Conservation (phyloP, 1,140 invertebrate species). For the Diploscapter pachys region DNA sequence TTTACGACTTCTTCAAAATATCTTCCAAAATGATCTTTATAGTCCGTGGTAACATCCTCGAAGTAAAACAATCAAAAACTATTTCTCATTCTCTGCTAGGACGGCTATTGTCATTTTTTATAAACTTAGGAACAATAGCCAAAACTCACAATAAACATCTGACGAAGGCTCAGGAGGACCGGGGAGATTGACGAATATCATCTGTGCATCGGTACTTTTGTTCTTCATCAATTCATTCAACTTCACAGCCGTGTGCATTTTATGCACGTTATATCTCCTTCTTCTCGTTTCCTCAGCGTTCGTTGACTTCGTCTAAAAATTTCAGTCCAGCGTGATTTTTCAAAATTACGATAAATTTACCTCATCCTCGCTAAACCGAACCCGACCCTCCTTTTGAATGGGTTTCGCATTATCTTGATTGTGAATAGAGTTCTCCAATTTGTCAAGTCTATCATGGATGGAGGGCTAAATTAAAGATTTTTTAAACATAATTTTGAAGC, state of each 20-base stretch:
- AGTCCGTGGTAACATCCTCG: too few species aligned
- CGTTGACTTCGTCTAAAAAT: conserved; percentile 12
- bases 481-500: too few species aligned
- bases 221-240: conserved; percentile 95
- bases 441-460: too few species aligned
- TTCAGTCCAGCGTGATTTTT: background rate
- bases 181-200: conserved; percentile 95
- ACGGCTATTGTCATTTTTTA: conserved; percentile 9
- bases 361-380: conserved; percentile 43
- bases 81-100: too few species aligned
- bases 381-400: conserved; percentile 20
- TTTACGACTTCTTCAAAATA: too few species aligned
- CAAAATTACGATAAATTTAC: background rate
- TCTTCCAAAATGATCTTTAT: too few species aligned
- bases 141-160: conserved; percentile 54
- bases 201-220: conserved; percentile 89
- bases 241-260: conserved; percentile 98
- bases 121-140: conserved; percentile 19
- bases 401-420: background rate
- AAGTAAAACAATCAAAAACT: too few species aligned
- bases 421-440: too few species aligned
- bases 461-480: too few species aligned
- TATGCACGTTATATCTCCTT: conserved; percentile 78
- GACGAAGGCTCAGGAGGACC: conserved; percentile 73
- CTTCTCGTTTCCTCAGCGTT: conserved; percentile 13